Percentiles rank a stretch among this genome's conserved stretches.
These are phyloP conservation scores for Equus quagga DNA, from an alignment of 2,113 vertebrate genomes.

Conservation along the genomic window DNA sequence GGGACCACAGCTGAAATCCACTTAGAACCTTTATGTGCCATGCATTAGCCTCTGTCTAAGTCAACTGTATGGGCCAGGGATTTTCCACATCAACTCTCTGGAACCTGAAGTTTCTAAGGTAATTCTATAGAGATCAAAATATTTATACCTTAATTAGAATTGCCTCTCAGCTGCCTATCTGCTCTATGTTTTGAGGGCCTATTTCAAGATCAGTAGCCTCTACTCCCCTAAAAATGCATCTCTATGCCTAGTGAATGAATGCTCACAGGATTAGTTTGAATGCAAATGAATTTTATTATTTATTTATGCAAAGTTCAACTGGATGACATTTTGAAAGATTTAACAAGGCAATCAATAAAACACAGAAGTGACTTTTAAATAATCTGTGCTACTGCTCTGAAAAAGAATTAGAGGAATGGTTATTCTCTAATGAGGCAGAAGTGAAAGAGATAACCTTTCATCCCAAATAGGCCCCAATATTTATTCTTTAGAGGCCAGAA, in stretches of 20 bases:
- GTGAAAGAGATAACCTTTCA: not conserved
- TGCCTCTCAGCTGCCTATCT: not conserved
- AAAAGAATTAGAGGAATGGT: not conserved
- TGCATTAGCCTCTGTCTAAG: not conserved
- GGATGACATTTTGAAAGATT: not conserved
- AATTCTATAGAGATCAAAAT: not conserved
- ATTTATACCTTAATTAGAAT: not conserved
- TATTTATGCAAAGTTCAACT: not conserved
- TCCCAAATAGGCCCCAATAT: not conserved
- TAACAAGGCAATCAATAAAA: conserved; percentile 3
- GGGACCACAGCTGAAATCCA: not conserved
- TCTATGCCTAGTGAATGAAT: not conserved
- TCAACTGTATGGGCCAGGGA: not conserved
- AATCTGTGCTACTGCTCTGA: not conserved
- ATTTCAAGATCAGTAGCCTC: conserved; percentile 3
- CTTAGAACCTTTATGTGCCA: not conserved
- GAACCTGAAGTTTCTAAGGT: not conserved
- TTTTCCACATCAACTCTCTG: not conserved
- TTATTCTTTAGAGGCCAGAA: not conserved
- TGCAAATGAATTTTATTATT: conserved; percentile 23
- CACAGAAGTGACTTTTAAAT: not conserved
- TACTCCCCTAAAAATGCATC: conserved; percentile 32
- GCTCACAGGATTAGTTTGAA: not conserved
- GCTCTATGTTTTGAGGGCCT: not conserved
- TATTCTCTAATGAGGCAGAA: not conserved